Evolutionary conservation across 2,888 invertebrate genomes (phyloP).

Genomic region (Sepioteuthis lessoniana): DNA sequence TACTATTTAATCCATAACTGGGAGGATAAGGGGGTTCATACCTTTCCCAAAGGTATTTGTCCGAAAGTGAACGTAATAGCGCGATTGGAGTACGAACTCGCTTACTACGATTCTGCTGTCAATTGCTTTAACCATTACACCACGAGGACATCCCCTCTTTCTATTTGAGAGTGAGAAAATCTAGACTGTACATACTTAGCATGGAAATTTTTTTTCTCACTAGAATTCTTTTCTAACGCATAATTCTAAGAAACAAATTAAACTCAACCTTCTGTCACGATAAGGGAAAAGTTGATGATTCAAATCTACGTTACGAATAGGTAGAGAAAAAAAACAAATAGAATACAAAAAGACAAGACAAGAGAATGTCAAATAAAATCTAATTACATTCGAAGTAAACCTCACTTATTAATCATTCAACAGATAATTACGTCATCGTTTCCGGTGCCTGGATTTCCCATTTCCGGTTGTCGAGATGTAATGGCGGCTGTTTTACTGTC

Average conservation of each 20-base stretch:
- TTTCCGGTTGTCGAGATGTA: not conserved
- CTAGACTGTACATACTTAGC: too few relatives aligned
- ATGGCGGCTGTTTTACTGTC: conserved; percentile 3
- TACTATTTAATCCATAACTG: too few relatives aligned
- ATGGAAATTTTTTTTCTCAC: too few relatives aligned
- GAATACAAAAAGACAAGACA: not conserved
- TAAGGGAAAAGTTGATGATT: not conserved
- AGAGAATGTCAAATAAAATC: not conserved
- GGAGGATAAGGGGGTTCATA: too few relatives aligned
- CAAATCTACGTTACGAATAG: not conserved
- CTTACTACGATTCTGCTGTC: too few relatives aligned
- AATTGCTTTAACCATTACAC: too few relatives aligned
- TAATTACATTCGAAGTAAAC: not conserved
- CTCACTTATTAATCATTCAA: conserved; percentile 12
- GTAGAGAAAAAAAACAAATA: not conserved
- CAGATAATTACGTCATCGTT: not conserved
- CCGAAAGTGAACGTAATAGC: too few relatives aligned
- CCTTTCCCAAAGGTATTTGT: too few relatives aligned
- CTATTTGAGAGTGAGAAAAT: too few relatives aligned
- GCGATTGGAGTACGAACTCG: too few relatives aligned
- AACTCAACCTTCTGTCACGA: not conserved
- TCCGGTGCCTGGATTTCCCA: conserved; percentile 1
- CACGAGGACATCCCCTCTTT: too few relatives aligned
- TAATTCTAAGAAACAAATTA: not conserved
- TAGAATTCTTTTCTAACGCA: not conserved